Conservation (phyloP, 2,888 invertebrate species). For the Parascotia fuliginaria region DNA sequence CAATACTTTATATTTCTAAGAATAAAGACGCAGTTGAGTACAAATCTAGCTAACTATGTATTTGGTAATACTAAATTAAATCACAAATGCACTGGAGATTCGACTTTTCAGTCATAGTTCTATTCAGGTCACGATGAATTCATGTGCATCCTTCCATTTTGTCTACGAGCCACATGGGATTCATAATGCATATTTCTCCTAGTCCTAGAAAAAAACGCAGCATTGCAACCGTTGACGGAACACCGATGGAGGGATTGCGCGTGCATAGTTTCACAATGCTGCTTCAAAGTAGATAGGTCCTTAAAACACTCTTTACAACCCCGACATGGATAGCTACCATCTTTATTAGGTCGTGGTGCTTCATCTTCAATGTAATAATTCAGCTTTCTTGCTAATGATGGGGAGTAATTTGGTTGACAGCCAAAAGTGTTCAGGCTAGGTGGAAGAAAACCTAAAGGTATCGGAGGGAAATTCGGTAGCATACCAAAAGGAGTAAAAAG, state of each 20-base stretch:
- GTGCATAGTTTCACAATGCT: slow-evolving; percentile 90
- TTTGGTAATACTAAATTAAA: slow-evolving; percentile 74
- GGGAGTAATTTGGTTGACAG: slow-evolving; percentile 71
- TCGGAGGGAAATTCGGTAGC: slow-evolving; percentile 78
- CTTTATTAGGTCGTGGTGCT: slow-evolving; percentile 87
- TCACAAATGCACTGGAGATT: slow-evolving; percentile 78
- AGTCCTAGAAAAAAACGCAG: slow-evolving; percentile 92
- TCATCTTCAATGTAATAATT: slow-evolving; percentile 89
- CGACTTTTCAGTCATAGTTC: slow-evolving; percentile 29
- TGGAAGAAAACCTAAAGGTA: slow-evolving; percentile 77
- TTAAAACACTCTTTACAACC: slow-evolving; percentile 88
- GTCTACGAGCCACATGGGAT: slow-evolving; percentile 83
- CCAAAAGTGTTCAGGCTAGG: slow-evolving; percentile 74
- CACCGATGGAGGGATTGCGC: slow-evolving; percentile 90
- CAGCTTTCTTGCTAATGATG: slow-evolving; percentile 70
- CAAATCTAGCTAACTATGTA: slow-evolving; percentile 49
- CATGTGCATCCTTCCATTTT: slow-evolving; percentile 64
- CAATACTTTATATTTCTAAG: slow-evolving; percentile 36
- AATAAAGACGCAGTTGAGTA: slow-evolving; percentile 55
- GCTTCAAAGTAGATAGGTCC: slow-evolving; percentile 87
- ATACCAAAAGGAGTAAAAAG: slow-evolving; percentile 80
- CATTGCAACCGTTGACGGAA: slow-evolving; percentile 91
- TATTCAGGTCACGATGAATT: slow-evolving; percentile 69
- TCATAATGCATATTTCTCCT: slow-evolving; percentile 92
- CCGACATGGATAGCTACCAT: slow-evolving; percentile 89